phyloP scores from a whole-genome alignment of 2,113 vertebrate genomes.

The Neofelis nebulosa region DNA sequence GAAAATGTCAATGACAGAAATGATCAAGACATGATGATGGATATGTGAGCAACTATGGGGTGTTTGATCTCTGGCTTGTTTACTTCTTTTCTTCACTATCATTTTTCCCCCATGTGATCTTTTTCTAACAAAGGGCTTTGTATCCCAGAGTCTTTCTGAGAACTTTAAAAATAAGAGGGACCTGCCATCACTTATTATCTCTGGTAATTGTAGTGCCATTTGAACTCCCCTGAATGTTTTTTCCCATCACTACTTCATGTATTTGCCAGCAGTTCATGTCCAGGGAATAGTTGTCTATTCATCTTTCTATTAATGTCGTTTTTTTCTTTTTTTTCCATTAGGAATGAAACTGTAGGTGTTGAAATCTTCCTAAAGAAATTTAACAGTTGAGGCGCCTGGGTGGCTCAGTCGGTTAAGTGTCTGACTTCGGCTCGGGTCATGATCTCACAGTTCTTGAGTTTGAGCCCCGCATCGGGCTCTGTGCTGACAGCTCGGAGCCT shows the following conservation, averaged over 20 bases:
- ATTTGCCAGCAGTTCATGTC: neutral
- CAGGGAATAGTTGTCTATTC: neutral
- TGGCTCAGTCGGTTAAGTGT: too few species aligned
- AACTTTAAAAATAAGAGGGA: neutral
- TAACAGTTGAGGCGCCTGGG: neutral
- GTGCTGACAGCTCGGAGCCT: too few species aligned
- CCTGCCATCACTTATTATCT: neutral
- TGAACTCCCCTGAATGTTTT: neutral
- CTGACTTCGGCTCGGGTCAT: too few species aligned
- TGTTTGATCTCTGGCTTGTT: neutral
- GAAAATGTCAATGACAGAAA: neutral
- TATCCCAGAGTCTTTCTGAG: neutral
- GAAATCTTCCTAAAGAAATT: neutral
- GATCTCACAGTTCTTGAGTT: too few species aligned
- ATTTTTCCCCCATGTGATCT: neutral
- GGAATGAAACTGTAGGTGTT: neutral
- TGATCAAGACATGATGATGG: neutral
- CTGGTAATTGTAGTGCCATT: neutral
- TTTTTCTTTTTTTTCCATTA: neutral
- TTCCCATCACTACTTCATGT: neutral
- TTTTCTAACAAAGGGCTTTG: neutral
- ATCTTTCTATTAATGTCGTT: neutral
- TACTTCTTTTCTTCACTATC: neutral
- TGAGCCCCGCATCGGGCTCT: too few species aligned
- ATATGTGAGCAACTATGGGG: neutral